Base-by-base conservation (phyloP, 2,797 vertebrate genomes). In the Spinus pinus region DNA sequence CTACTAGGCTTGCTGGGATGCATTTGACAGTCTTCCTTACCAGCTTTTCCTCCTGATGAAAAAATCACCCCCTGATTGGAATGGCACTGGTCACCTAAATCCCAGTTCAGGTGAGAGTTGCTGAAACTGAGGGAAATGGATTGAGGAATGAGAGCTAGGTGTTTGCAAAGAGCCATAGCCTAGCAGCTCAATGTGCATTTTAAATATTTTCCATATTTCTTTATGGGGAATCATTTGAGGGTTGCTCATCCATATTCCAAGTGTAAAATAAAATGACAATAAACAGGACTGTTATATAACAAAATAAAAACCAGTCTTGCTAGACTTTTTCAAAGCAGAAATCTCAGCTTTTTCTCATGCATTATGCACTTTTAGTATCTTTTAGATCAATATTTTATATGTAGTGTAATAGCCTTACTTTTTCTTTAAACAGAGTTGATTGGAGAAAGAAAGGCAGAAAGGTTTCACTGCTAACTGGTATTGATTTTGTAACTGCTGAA, bases 401-500 rank as follows among this genome's bases (percentile, higher is more conserved):
- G 57, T 27, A n/a, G 18, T 71, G 23, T 93, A 95, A 93, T 85
- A 91, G 41, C 33, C 54, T 31, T 93, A 10, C 39, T 91, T 86
- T 93, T 89, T 77, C 67, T 89, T 90, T 86, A 93, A 94, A 93
- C 15, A 67, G 69, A 42, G 54, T 70, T 88, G 81, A 72, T 90
- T 81, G 58, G 50, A 70, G 77, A 95, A 93, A n/a, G n/a, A 33
- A 93, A 94, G 72, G 53, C 71, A 87, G 73, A 94, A 90, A 65
- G 66, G 22, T 91, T 93, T 96, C 93, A 69, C 71, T 95, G 57
- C 77, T 97, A 96, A 95, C 84, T 60, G 73, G 37, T 85, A 97
- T 96, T 94, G 92, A 97, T 97, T 95, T 95, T 74, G 14, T 90
- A 95, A 93, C 66, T 77, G 84, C 89, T 91, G 88, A 91, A 92